These are phyloP conservation scores for Sebastes vulpes DNA, from an alignment of 2,797 vertebrate species.

Conservation along the genomic window DNA sequence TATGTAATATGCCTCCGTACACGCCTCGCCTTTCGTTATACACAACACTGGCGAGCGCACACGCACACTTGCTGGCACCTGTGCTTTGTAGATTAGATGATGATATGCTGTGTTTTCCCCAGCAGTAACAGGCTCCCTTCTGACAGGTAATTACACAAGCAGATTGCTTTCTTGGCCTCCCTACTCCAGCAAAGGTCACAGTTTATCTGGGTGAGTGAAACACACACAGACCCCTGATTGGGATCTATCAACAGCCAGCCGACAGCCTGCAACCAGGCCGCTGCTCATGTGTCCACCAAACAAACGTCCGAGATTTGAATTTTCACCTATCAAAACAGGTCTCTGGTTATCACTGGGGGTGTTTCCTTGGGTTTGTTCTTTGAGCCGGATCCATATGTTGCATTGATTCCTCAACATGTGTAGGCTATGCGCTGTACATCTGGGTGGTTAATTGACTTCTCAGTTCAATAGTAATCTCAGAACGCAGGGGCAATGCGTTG, in stretches of 20 bases:
- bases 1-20: conserved; percentile 3
- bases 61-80: conserved; percentile 57
- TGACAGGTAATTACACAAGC: conserved; percentile 87
- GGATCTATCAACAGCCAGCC: conserved; percentile 54
- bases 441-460: conserved; percentile 28
- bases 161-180: conserved; percentile 82
- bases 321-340: conserved; percentile 27
- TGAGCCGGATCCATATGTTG: conserved; percentile 21
- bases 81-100: conserved; percentile 76
- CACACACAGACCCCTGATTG: conserved; percentile 63
- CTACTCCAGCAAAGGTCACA: conserved; percentile 81
- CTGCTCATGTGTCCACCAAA: conserved; percentile 1
- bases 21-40: conserved; percentile 16
- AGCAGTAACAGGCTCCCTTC: conserved; percentile 78
- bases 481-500: background rate
- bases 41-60: background rate
- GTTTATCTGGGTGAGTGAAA: conserved; percentile 74
- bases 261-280: conserved; percentile 1
- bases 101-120: conserved; percentile 76
- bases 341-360: conserved; percentile 8
- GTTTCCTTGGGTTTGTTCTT: background rate
- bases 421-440: background rate
- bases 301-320: conserved; percentile 17
- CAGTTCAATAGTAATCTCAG: conserved; percentile 43
- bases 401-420: conserved; percentile 40